Evolutionary conservation across 2,888 invertebrate genomes (phyloP).

Genomic region (Cosmia trapezina): DNA sequence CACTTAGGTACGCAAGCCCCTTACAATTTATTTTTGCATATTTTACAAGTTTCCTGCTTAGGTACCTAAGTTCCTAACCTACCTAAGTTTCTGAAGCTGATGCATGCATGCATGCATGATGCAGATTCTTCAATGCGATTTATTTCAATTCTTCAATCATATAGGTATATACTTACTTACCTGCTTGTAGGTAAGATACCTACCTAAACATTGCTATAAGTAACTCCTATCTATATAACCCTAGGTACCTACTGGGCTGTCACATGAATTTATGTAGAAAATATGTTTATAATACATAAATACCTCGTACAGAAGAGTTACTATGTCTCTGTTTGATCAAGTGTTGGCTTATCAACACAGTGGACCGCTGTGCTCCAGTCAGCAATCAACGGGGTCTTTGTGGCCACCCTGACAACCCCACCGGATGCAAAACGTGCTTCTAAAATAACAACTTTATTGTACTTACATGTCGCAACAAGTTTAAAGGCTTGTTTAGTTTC

Average conservation of each 20-base stretch:
- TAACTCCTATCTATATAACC: not conserved
- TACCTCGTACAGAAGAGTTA: constrained; percentile 57
- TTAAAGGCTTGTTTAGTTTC: constrained; percentile 41
- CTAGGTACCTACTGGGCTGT: not conserved
- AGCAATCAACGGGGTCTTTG: constrained; percentile 79
- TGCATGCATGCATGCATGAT: not conserved
- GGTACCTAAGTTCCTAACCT: too few relatives aligned
- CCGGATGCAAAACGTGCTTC: constrained; percentile 75
- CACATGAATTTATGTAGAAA: constrained; percentile 25
- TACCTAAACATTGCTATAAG: not conserved
- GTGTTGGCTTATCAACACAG: constrained; percentile 84
- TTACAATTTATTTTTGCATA: too few relatives aligned
- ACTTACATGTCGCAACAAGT: constrained; percentile 54
- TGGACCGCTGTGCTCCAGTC: constrained; percentile 70
- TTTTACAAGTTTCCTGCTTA: not conserved
- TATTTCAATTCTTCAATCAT: not conserved
- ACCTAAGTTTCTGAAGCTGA: not conserved
- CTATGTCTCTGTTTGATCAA: constrained; percentile 84
- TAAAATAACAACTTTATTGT: constrained; percentile 64
- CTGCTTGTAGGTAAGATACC: not conserved
- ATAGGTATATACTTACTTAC: not conserved
- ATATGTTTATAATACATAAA: constrained; percentile 31
- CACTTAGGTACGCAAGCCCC: not conserved
- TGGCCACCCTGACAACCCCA: constrained; percentile 75
- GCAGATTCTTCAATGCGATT: not conserved